Base-by-base conservation (phyloP, 1,140 invertebrate species). In the Orchestia grillus region DNA sequence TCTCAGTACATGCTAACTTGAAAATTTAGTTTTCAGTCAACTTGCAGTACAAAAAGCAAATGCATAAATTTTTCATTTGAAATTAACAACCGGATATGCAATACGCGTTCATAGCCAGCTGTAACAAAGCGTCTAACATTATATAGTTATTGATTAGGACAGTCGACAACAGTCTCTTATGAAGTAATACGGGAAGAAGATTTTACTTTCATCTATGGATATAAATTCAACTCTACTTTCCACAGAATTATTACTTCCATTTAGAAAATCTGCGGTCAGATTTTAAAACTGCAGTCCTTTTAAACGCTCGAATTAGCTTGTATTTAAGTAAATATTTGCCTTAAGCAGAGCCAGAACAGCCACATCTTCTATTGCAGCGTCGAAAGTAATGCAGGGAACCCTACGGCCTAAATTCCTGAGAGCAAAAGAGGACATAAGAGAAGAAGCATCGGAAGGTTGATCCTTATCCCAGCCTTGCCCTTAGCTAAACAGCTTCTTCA, bases 401-500 rank as follows among this genome's bases (percentile, higher is more conserved):
- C 88, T 90, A 90, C 11, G 62, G 62, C 62, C 62, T 77, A 77
- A 91, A 91, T 91, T 91, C 88, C 44, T 44, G 41, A 44, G 88
- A 94, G 43, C 43, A 94, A 94, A 94, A 42, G 43, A 47, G 92
- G 92, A 94, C 92, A 94, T n/a, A 41, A 44, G 88, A 90, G 88
- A 44, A 94, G 92, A 45, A 11, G 92, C 44, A 16, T 44, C 41
- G 43, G 92, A 44, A 94, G 92, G 43, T 94, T 47, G 92, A 44
- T 47, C 92, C 44, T 94, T 94, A 94, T 94, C 92, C 92, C 92
- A 94, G 92, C 92, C 92, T 94, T 94, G 92, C 92, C 92, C 92
- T 94, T 94, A 94, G 92, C 92, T 94, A 94, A 94, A 94, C 92
- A 94, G 44, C 92, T 94, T 94, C 92, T 91, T 94, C 92, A 94